phyloP scores from a whole-genome alignment of 2,888 invertebrate genomes.

The Limnephilus rhombicus region DNA sequence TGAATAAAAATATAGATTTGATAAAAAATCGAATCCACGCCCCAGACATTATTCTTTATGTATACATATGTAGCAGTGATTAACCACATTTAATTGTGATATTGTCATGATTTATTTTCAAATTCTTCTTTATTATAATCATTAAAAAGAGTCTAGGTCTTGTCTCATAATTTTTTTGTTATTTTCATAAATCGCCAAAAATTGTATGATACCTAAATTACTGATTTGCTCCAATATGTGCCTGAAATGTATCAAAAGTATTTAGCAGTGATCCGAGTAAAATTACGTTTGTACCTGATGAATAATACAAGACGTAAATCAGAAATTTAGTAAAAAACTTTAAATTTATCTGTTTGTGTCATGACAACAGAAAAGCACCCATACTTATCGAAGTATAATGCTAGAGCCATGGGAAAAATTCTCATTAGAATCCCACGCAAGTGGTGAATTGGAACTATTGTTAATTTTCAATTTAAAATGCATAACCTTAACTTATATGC shows the following conservation, averaged over 20 bases:
- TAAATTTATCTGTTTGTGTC: background rate
- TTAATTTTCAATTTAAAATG: conserved; percentile 65
- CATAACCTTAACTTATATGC: conserved; percentile 55
- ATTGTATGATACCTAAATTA: background rate
- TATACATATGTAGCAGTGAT: no score
- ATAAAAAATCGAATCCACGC: no score
- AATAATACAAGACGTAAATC: background rate
- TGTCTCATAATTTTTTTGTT: background rate
- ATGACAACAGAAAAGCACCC: conserved; percentile 1
- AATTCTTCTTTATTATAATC: background rate
- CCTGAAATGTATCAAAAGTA: background rate
- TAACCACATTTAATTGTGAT: no score
- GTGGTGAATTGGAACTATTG: conserved; percentile 55
- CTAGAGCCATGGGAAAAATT: conserved; percentile 58
- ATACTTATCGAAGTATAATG: conserved; percentile 4
- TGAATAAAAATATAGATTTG: no score
- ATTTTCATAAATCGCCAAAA: background rate
- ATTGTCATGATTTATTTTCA: background rate
- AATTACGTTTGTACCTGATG: background rate
- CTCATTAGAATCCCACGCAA: conserved; percentile 56
- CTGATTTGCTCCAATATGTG: background rate
- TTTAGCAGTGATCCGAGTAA: background rate
- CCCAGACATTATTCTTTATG: no score
- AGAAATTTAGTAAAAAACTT: background rate
- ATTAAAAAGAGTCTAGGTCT: background rate